These are phyloP conservation scores for Thecocarcelia acutangulata DNA, from an alignment of 2,888 invertebrate species.

Conservation along the genomic window DNA sequence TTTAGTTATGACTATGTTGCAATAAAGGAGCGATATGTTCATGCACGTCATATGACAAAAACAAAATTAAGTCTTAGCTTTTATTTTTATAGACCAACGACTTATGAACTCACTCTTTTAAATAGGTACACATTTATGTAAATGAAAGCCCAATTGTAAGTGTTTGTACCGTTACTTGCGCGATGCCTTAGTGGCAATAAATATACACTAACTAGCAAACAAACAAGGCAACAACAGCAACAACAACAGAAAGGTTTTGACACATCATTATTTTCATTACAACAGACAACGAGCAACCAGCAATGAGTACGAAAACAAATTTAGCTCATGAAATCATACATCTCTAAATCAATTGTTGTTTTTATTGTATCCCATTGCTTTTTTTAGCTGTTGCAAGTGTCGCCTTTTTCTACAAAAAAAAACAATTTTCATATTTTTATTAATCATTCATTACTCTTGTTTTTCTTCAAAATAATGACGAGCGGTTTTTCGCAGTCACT, in stretches of 20 bases:
- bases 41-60: too few species aligned
- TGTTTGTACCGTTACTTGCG: constrained; percentile 34
- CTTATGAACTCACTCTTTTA: constrained; percentile 23
- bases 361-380: background rate
- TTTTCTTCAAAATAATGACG: too few species aligned
- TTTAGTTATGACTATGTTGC: too few species aligned
- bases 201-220: constrained; percentile 17
- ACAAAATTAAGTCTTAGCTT: too few species aligned
- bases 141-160: constrained; percentile 17
- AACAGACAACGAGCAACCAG: constrained; percentile 5
- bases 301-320: constrained; percentile 16
- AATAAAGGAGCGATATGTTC: too few species aligned
- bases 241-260: constrained; percentile 1
- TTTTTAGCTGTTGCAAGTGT: background rate
- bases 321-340: constrained; percentile 41
- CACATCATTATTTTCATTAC: constrained; percentile 22
- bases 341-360: constrained; percentile 16
- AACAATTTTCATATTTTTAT: constrained; percentile 22
- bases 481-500: too few species aligned
- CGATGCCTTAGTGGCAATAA: background rate
- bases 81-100: too few species aligned
- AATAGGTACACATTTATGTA: too few species aligned
- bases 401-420: constrained; percentile 1
- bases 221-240: background rate
- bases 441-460: too few species aligned